Base-by-base conservation (phyloP, 92 coral and sea anemone species). In the Palythoa heliodiscus region DNA sequence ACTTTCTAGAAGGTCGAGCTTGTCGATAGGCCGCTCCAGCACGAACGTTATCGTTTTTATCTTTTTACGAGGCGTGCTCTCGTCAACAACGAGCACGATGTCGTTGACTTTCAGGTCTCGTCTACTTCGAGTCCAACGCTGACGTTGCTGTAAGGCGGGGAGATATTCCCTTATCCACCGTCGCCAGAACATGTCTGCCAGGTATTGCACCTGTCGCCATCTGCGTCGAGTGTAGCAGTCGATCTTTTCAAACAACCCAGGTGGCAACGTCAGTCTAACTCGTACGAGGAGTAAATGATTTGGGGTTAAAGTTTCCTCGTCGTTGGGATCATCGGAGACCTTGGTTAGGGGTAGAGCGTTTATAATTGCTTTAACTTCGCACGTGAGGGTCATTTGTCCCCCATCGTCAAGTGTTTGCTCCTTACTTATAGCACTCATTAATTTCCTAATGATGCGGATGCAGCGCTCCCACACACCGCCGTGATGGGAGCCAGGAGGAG, bases 161-260 rank as follows among this genome's bases (percentile, higher is more conserved):
- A 71, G 76, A 71, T 71, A 71, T 71, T 71, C 76, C 2, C 76
- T 17, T 16, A 71, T 12, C 76, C 76, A 71, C 12, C 76, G 76
- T 10, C 76, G 76, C 76, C 53, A 71, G 52, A 71, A 71, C 53
- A 71, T 24, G 52, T 71, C 76, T 5, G 76, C 76, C 19, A 71
- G 76, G 52, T 71, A 71, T 71, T 71, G 76, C 76, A 71, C 53
- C 24, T 70, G 75, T 47, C 75, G 75, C 75, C 75, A 70, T 38
- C 75, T 24, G 47, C 75, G 75, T 70, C 47, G 16, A 7, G 47
- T 70, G 24, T 70, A 29, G 17, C 16, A 9, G 50, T 70, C 75
- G n/a, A 37, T 38, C 75, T 70, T 70, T 52, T 70, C 47, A n/a
- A 70, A 70, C 40, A 38, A 13, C 19, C 75, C 50, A 6, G 75